Evolutionary conservation across 2,797 vertebrate species (phyloP).

Genomic region (Lycodopsis pacificus): DNA sequence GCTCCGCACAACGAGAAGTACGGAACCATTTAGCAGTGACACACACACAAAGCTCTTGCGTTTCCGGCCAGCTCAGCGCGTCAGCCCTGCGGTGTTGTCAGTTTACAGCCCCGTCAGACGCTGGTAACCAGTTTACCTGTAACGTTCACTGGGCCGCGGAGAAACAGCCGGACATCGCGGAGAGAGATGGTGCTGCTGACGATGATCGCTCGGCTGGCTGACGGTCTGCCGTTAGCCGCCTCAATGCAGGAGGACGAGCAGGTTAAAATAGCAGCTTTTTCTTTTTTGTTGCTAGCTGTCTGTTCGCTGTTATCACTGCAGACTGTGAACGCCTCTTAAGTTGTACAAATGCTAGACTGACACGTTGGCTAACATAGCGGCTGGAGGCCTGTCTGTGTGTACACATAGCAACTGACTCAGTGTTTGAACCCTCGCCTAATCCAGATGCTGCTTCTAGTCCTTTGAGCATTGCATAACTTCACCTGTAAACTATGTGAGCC

Average conservation of each 20-base stretch:
- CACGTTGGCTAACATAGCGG: conserved; percentile 25
- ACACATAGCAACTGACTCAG: not conserved
- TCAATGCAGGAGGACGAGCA: conserved; percentile 99
- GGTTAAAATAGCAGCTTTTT: conserved; percentile 74
- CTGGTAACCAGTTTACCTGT: conserved; percentile 20
- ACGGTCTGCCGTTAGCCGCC: conserved; percentile 94
- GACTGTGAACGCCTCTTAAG: not conserved
- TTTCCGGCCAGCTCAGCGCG: conserved; percentile 89
- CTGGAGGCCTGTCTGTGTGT: conserved; percentile 10
- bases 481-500: not conserved
- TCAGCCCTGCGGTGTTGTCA: conserved; percentile 79
- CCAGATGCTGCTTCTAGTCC: not conserved
- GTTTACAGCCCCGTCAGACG: conserved; percentile 49
- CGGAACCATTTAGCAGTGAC: conserved; percentile 48
- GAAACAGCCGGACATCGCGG: conserved; percentile 7
- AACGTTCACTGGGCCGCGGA: conserved; percentile 3
- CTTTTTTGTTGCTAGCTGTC: conserved; percentile 3
- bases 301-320: not conserved
- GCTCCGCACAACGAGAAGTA: not conserved
- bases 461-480: not conserved
- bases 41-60: conserved; percentile 40
- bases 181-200: conserved; percentile 93
- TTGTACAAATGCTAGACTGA: conserved; percentile 8
- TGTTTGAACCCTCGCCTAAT: conserved; percentile 14
- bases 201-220: conserved; percentile 96